These are phyloP conservation scores for Gryllus longicercus DNA, from an alignment of 2,888 invertebrate species.

Conservation along the genomic window DNA sequence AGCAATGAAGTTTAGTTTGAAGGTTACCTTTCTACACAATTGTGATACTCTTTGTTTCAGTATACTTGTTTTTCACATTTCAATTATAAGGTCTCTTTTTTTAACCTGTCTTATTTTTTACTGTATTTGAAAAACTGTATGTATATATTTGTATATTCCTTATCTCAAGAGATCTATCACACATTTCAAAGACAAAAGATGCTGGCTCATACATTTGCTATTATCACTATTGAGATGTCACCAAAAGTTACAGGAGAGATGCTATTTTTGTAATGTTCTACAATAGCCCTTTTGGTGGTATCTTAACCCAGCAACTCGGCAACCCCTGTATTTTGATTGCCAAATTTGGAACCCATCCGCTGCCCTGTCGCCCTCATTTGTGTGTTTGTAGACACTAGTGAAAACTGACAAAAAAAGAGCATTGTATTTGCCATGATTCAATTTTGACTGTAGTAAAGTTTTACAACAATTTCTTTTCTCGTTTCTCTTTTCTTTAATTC, in stretches of 20 bases:
- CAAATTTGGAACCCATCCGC: background rate
- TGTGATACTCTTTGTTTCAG: constrained; percentile 1
- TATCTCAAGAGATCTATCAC: constrained; percentile 26
- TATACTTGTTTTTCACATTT: constrained; percentile 20
- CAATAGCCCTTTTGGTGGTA: constrained; percentile 35
- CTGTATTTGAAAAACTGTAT: constrained; percentile 21
- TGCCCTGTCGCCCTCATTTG: constrained; percentile 20
- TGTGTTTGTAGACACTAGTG: constrained; percentile 30
- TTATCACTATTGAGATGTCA: constrained; percentile 24
- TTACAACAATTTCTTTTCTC: constrained; percentile 27
- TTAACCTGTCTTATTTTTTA: background rate
- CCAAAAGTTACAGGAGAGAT: constrained; percentile 33
- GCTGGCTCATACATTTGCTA: constrained; percentile 12
- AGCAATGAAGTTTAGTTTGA: background rate
- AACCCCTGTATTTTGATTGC: background rate
- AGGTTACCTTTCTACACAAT: constrained; percentile 20
- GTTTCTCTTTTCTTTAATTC: constrained; percentile 24
- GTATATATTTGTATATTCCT: constrained; percentile 24
- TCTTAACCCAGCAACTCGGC: constrained; percentile 25
- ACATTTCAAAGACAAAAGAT: constrained; percentile 25
- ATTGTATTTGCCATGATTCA: constrained; percentile 33
- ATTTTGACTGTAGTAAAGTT: constrained; percentile 35
- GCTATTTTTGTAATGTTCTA: constrained; percentile 36
- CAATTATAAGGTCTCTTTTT: constrained; percentile 12
- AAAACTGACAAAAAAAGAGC: constrained; percentile 26